phyloP scores from a whole-genome alignment of 2,888 invertebrate species.

The Ichneumoninae sp. region DNA sequence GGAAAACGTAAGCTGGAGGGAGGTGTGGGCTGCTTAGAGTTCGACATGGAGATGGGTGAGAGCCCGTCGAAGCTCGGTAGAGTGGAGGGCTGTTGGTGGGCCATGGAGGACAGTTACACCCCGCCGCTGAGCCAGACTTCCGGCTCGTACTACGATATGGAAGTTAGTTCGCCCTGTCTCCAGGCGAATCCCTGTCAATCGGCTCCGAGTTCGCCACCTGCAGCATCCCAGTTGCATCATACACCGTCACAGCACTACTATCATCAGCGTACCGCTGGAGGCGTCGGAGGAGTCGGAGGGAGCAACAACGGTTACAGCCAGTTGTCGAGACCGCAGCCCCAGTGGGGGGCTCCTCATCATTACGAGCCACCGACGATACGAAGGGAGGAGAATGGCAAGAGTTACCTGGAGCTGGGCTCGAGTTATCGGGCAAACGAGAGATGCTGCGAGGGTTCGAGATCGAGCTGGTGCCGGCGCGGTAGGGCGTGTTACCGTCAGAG shows the following conservation, averaged over 20 bases:
- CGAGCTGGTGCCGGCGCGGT: slow-evolving; percentile 90
- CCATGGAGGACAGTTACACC: slow-evolving; percentile 82
- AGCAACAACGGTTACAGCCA: slow-evolving; percentile 79
- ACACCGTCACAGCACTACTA: slow-evolving; percentile 67
- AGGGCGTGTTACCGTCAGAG: slow-evolving; percentile 93
- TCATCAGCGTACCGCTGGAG: slow-evolving; percentile 58
- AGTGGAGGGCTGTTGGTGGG: slow-evolving; percentile 83
- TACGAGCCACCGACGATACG: slow-evolving; percentile 90
- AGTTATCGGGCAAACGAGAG: slow-evolving; percentile 83
- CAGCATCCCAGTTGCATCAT: slow-evolving; percentile 68
- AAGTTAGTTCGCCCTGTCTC: slow-evolving; percentile 78
- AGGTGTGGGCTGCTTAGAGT: slow-evolving; percentile 84
- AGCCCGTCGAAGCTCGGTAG: slow-evolving; percentile 86
- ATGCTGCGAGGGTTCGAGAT: slow-evolving; percentile 90
- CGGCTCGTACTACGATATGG: slow-evolving; percentile 81
- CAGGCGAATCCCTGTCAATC: slow-evolving; percentile 79
- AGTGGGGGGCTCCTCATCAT: slow-evolving; percentile 81
- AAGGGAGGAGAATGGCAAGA: slow-evolving; percentile 95
- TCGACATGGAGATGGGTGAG: slow-evolving; percentile 86
- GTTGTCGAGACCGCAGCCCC: slow-evolving; percentile 83
- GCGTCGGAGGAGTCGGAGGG: slow-evolving; percentile 43
- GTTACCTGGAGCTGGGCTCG: slow-evolving; percentile 92
- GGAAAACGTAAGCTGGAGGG: slow-evolving; percentile 89
- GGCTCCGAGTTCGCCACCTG: slow-evolving; percentile 62
- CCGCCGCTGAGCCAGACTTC: slow-evolving; percentile 76